phyloP scores from a whole-genome alignment of 92 coral and sea anemone species.

The Heteractis magnifica region DNA sequence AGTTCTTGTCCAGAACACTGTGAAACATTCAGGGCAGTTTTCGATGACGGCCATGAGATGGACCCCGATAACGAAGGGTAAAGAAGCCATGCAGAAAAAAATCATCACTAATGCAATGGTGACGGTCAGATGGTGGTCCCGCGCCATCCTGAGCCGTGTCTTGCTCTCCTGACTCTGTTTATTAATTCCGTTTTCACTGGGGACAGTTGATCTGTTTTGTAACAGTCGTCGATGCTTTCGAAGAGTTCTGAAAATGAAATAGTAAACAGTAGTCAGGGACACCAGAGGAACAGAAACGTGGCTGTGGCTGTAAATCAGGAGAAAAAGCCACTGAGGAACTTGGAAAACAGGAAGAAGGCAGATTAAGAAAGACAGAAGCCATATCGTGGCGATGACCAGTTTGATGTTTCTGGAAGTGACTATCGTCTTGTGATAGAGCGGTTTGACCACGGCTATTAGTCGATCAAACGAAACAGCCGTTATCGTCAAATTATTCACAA shows the following conservation, averaged over 20 bases:
- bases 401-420: constrained; percentile 33
- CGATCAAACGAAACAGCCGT: constrained; percentile 49
- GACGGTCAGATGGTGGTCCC: constrained; percentile 18
- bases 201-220: background rate
- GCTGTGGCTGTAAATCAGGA: constrained; percentile 41
- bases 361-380: constrained; percentile 29
- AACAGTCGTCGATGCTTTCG: constrained; percentile 12
- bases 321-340: constrained; percentile 32
- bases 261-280: constrained; percentile 32
- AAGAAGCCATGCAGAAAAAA: constrained; percentile 34
- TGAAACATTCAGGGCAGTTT: constrained; percentile 34
- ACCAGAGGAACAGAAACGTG: constrained; percentile 49
- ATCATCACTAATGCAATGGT: constrained; percentile 38
- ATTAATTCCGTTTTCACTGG: background rate
- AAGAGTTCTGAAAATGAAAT: constrained; percentile 28
- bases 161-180: background rate
- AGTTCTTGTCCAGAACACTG: constrained; percentile 13
- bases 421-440: constrained; percentile 27
- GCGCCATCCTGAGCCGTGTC: constrained; percentile 16
- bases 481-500: constrained; percentile 46
- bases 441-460: constrained; percentile 43
- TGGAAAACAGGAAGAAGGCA: constrained; percentile 38
- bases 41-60: constrained; percentile 29
- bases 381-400: constrained; percentile 23
- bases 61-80: constrained; percentile 34